A percentile compares a stretch with the other conserved stretches of the same genome.
Conservation (phyloP, 2,113 vertebrate genomes). For the Nesoenas mayeri region DNA sequence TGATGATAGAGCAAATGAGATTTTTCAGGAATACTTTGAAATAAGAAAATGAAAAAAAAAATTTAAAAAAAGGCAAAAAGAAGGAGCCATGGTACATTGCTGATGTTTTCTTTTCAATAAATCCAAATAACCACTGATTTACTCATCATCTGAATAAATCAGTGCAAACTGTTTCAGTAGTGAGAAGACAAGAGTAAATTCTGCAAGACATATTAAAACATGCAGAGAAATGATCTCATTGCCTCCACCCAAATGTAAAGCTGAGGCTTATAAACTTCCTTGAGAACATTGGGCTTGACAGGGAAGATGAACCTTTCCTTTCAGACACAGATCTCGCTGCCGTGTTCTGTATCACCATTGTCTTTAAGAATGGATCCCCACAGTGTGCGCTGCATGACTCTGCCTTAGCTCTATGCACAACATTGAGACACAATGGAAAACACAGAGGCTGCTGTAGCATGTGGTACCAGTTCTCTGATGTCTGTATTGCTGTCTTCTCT, state of each 20-base stretch:
- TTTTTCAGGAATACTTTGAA: constrained; percentile 16
- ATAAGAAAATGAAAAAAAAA: neutral
- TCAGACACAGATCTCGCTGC: neutral
- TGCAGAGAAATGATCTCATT: constrained; percentile 43
- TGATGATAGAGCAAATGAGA: constrained; percentile 3
- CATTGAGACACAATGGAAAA: neutral
- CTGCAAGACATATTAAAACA: constrained; percentile 55
- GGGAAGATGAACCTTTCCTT: neutral
- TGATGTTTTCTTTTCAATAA: constrained; percentile 39
- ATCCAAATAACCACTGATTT: constrained; percentile 22
- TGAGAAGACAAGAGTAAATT: neutral
- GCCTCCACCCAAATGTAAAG: constrained; percentile 31
- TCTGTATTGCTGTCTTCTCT: neutral
- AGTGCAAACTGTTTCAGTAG: constrained; percentile 11
- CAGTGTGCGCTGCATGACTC: accelerated
- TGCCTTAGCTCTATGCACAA: neutral
- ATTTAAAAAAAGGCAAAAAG: neutral
- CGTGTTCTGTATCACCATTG: neutral
- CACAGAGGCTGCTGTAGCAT: neutral
- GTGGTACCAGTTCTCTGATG: neutral
- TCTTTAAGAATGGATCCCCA: neutral
- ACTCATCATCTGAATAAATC: constrained; percentile 36
- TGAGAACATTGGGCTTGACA: neutral
- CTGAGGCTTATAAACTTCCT: constrained; percentile 34
- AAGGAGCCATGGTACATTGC: neutral